Conservation (phyloP, 2,888 invertebrate species). For the Galerucella pusilla region DNA sequence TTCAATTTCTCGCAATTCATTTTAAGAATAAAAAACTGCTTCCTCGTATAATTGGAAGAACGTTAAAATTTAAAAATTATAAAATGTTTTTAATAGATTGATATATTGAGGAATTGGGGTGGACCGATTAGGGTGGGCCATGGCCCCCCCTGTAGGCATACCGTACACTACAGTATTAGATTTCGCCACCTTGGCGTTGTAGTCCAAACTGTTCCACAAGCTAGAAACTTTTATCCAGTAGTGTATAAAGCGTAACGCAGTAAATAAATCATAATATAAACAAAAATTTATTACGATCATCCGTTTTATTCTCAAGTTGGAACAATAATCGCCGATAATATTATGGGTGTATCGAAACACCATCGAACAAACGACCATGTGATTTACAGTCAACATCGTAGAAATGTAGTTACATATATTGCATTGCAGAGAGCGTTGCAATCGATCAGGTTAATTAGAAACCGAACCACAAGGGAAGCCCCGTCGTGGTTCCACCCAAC, state of each 20-base stretch:
- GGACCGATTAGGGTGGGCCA: too few relatives aligned
- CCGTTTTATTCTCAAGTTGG: neutral
- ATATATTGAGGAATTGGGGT: too few relatives aligned
- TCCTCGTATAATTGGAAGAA: too few relatives aligned
- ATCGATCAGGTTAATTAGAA: constrained; percentile 64
- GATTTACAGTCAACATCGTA: constrained; percentile 43
- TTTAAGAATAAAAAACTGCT: too few relatives aligned
- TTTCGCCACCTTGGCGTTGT: too few relatives aligned
- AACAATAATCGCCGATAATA: constrained; percentile 9
- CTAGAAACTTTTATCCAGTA: neutral
- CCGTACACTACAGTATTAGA: too few relatives aligned
- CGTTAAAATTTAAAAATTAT: too few relatives aligned
- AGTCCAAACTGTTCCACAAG: too few relatives aligned
- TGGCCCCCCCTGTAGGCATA: too few relatives aligned
- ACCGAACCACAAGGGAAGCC: constrained; percentile 52
- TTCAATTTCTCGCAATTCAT: too few relatives aligned
- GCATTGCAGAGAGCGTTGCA: constrained; percentile 52
- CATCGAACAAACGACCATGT: constrained; percentile 34
- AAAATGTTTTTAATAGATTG: too few relatives aligned
- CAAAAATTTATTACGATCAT: constrained; percentile 11
- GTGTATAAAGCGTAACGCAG: constrained; percentile 5
- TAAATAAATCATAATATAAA: neutral
- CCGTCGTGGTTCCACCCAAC: constrained; percentile 56
- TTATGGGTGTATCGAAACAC: constrained; percentile 10
- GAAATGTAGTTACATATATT: constrained; percentile 50